Evolutionary conservation across 2,888 invertebrate species (phyloP), one percentile per base, ranked within the genome.

Genomic region (Malthinus seriepunctatus): DNA sequence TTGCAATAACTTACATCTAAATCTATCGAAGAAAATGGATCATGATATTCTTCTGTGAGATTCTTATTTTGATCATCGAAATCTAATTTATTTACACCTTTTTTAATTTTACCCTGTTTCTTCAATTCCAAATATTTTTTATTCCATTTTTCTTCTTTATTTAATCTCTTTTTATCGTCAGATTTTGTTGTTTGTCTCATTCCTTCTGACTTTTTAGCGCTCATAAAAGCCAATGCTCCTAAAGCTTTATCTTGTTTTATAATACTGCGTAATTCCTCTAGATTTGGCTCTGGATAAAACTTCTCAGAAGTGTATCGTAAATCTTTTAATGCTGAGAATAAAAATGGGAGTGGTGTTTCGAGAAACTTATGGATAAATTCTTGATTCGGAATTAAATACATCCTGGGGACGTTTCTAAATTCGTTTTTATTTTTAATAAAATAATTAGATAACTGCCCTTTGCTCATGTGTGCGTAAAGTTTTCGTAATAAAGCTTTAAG

Each of bases 391-490:
- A 86, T 75, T 1, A 91, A 70, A 33, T 86, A 79, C 31, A 85
- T 85, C 56, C 83, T 83, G 0, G 89, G 87, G 58, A 89, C 85
- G 66, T 86, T 86, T 73, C 87, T 86, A 62, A 92, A 86, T 49
- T 90, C 81, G 77, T 93, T 92, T 64, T 88, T 87, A 48, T 82
- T 82, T 35, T 69, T 66, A 49, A 92, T 82, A 73, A 93, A 93
- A 71, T 88, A 93, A 76, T 91, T 89, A 1, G 83, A 83, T 51
- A 92, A 79, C 39, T 82, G 79, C 45, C 84, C 82, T 60, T 82
- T 83, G 10, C 85, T 83, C 64, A 93, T 81, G 49, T 83, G 80
- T 1, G 80, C 73, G 69, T 87, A 88, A 58, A 93, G 83, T 9
- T 82, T 82, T 47, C 81, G 78, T 6, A 93, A 78, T 63, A 91